Percentiles rank a stretch among this genome's conserved stretches.
Conservation (phyloP, 2,888 invertebrate species). For the Apodemia mormo region DNA sequence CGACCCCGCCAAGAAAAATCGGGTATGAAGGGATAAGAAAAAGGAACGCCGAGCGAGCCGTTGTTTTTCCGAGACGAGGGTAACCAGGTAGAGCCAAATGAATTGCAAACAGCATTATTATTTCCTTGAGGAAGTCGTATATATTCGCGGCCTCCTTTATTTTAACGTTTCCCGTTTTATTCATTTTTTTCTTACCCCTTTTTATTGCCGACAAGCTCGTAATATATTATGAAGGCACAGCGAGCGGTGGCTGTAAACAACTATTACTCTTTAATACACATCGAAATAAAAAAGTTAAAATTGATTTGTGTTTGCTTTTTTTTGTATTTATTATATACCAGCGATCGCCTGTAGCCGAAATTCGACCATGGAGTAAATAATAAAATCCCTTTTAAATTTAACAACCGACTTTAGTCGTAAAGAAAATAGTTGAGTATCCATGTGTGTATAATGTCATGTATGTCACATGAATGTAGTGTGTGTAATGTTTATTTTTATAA, state of each 20-base stretch:
- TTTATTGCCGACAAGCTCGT: constrained; percentile 78
- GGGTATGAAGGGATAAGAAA: constrained; percentile 54
- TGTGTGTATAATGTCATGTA: no score
- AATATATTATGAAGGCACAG: constrained; percentile 79
- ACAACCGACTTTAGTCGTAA: no score
- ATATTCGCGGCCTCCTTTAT: constrained; percentile 78
- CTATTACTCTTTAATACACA: constrained; percentile 74
- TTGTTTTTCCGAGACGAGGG: constrained; percentile 75
- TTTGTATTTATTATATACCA: no score
- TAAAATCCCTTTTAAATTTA: no score
- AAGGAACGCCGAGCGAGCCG: constrained; percentile 59
- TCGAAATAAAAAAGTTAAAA: constrained; percentile 8
- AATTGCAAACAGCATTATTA: constrained; percentile 83
- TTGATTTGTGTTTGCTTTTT: neutral
- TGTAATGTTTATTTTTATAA: no score
- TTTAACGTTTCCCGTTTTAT: constrained; percentile 76
- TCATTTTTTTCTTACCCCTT: constrained; percentile 77
- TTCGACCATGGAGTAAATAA: no score
- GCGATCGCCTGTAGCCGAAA: no score
- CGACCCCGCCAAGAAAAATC: constrained; percentile 69
- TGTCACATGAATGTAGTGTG: no score
- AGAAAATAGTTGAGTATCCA: no score
- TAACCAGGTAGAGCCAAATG: constrained; percentile 80
- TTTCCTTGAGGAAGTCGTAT: constrained; percentile 82
- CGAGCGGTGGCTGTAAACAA: constrained; percentile 76